Base-by-base conservation (phyloP, 2,797 vertebrate genomes). In the Sardinella longiceps region DNA sequence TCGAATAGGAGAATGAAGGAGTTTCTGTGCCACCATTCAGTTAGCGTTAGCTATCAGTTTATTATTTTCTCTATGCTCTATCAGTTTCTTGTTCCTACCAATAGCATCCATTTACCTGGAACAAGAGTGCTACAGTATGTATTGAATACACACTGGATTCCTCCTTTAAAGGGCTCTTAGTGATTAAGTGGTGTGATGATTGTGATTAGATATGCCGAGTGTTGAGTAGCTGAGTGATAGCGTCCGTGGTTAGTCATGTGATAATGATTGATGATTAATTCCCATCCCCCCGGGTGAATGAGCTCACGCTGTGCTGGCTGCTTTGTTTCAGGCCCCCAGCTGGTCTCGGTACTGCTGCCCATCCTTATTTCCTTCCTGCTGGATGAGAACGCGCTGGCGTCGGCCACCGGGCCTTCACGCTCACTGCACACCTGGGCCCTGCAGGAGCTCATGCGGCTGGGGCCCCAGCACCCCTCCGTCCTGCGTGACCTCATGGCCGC, bases 311-410 rank as follows among this genome's bases (percentile, higher is more conserved):
- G 70, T 39, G 70, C 7, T 66, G 12, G 33, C 82, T 3, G 63
- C 18, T 48, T 20, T 0, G 83, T 45, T 46, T 0, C 90, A 99
- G 97, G 97, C 87, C 87, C 95, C 88, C 95, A 92, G 84, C 92
- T 98, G 90, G 93, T 96, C 83, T 92, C 95, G 81, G 88, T 96
- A 89, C 91, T 98, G 85, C 91, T 99, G 30, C 97, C 96, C 2
- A 92, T 98, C 74, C 96, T 99, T 82, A 96, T 98, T 91, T 97
- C 97, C 89, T 97, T 98, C 90, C 95, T 98, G 81, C 87, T 99
- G 94, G 98, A 98, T 87, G 97, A 98, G 87, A 98, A 97, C 82
- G 91, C 96, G 0, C 93, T 98, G 48, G 90, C 91, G 88, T 97
- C 97, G 7, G 95, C 97, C 85, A 91, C 96, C 28, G 81, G 90